Conservation (phyloP, 2,888 invertebrate genomes). For the Crepidodera aurea region DNA sequence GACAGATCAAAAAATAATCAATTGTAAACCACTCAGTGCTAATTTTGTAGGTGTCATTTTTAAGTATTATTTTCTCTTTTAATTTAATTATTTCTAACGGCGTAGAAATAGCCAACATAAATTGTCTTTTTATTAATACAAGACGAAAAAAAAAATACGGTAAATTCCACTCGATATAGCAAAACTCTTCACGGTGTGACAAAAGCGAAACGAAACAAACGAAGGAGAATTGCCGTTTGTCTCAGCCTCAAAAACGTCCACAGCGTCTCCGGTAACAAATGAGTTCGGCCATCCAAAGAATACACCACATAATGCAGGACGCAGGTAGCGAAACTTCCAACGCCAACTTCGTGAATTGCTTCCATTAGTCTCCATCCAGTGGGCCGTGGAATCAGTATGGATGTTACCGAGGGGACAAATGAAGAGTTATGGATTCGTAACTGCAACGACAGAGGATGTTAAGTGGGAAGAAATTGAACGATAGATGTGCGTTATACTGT, state of each 20-base stretch:
- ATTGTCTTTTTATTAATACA: no score
- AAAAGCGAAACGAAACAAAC: slow-evolving; percentile 17
- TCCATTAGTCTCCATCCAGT: slow-evolving; percentile 60
- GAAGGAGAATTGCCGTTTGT: slow-evolving; percentile 15
- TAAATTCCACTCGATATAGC: slow-evolving; percentile 6
- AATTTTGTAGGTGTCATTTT: no score
- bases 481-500: slow-evolving; percentile 42
- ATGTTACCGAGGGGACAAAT: slow-evolving; percentile 54
- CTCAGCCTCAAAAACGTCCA: slow-evolving; percentile 34
- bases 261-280: slow-evolving; percentile 59
- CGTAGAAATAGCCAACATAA: no score
- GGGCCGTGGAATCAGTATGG: slow-evolving; percentile 52
- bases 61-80: no score
- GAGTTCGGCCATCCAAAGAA: slow-evolving; percentile 53
- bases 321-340: slow-evolving; percentile 48
- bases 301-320: slow-evolving; percentile 49
- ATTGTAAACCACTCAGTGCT: no score
- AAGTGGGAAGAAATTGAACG: slow-evolving; percentile 52
- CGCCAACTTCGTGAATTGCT: slow-evolving; percentile 58
- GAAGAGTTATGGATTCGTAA: slow-evolving; percentile 60
- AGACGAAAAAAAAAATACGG: not conserved
- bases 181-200: slow-evolving; percentile 14
- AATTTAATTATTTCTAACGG: no score
- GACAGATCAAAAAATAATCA: no score
- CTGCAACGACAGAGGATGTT: slow-evolving; percentile 55